Evolutionary conservation across 2,888 invertebrate species (phyloP), one percentile per base, ranked within the genome.

Genomic region (Chaetoderma sp.): DNA sequence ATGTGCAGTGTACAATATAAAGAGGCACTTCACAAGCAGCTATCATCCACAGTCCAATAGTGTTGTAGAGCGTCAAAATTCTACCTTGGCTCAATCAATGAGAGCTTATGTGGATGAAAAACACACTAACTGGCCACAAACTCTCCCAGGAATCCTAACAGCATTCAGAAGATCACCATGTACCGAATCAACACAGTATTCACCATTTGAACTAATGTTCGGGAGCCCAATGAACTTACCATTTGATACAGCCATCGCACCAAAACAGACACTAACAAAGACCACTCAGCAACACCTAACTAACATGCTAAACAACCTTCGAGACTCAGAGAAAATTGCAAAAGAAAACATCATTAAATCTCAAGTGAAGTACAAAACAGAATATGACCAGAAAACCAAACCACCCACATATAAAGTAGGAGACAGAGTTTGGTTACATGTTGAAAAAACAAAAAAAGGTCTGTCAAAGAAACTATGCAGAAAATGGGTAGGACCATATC

Each of bases 11-110:
- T 70, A 70, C 57, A 50, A 68, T n/a, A 42, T 73, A 4, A 71
- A 23, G 42, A 47, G 68, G 8, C 55, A 59, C 32, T 57, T 67
- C 27, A 73, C 73, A 27, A 68, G 65, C 28, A 56, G 61, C 28
- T 73, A 72, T 27, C 70, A 74, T 32, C 70, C 70, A 21, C 68
- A 72, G 52, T 68, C 70, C 13, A 74, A 72, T 60, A 42, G 65
- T 6, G 58, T 66, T 16, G 55, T 50, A n/a, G 72, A 72, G 33
- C 39, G 72, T n/a, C 42, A 42, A 8, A 74, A 74, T 50, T 30
- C 59, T 10, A 67, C 61, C 4, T 10, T 73, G 0, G 25, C 52
- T 0, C 70, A 73, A 58, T 57, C 56, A 10, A 21, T 73, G 0
- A 33, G 68, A 13, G 28, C 70, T 4, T n/a, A n/a, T n/a, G n/a